Percentiles rank a stretch among this genome's conserved stretches.
phyloP scores from a whole-genome alignment of 2,797 vertebrate genomes.

The Crypturellus tataupa region DNA sequence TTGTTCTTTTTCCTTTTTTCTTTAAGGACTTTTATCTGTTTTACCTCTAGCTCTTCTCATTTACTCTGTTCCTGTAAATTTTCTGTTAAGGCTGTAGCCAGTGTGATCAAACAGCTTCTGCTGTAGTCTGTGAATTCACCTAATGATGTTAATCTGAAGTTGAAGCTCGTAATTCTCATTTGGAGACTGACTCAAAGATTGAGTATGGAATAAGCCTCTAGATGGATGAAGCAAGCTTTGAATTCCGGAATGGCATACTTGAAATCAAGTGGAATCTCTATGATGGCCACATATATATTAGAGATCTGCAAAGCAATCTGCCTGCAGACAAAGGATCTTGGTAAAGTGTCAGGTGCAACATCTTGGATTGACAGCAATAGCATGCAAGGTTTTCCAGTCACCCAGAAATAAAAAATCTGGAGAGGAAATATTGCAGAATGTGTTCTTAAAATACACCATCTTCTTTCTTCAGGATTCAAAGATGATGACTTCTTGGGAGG shows the following conservation, averaged over 20 bases:
- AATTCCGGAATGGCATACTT: background rate
- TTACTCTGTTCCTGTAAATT: background rate
- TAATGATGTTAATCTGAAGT: background rate
- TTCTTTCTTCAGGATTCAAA: constrained; percentile 85
- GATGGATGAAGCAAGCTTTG: constrained; percentile 11
- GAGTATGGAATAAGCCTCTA: background rate
- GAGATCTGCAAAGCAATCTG: background rate
- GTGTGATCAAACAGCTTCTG: background rate
- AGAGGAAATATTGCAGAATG: background rate
- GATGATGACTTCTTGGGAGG: constrained; percentile 93
- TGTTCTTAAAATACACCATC: constrained; percentile 15
- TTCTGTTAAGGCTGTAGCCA: background rate
- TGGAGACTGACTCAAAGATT: background rate
- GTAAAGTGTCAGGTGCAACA: background rate
- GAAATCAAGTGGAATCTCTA: background rate
- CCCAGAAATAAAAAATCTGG: constrained; percentile 7
- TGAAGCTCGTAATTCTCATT: background rate
- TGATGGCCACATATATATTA: background rate
- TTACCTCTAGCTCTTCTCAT: background rate
- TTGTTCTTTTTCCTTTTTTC: background rate
- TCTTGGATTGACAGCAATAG: constrained; percentile 32
- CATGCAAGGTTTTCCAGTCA: constrained; percentile 11
- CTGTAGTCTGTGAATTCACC: background rate
- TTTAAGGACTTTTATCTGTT: background rate
- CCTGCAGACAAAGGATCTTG: constrained; percentile 5